Evolutionary conservation across 1,140 invertebrate genomes (phyloP).

Genomic region (Zophobas morio): DNA sequence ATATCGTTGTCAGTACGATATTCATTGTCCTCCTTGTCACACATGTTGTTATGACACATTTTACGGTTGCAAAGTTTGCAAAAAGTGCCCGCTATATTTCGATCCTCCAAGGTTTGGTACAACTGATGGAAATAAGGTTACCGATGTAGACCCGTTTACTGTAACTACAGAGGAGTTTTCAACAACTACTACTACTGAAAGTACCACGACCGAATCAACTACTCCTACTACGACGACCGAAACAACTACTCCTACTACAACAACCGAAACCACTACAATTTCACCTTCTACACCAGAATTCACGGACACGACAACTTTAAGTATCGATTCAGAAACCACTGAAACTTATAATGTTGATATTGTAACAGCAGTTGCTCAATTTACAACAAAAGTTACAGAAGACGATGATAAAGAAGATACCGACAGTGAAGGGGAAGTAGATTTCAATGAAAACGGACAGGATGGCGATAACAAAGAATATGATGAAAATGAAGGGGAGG

Average conservation of each 20-base stretch:
- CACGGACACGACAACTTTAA: not conserved
- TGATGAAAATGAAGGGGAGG: too few species aligned
- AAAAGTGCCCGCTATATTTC: not conserved
- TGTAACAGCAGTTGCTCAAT: too few species aligned
- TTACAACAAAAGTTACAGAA: too few species aligned
- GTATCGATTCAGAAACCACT: constrained; percentile 3
- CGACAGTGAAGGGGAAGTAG: too few species aligned
- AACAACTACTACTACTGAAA: not conserved
- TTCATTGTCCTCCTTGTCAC: constrained; percentile 8
- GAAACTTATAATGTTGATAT: not conserved
- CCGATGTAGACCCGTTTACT: too few species aligned
- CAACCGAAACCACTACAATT: not conserved
- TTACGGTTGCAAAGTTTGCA: not conserved
- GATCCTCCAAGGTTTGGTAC: not conserved
- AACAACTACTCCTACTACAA: constrained; percentile 2
- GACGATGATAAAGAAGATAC: too few species aligned
- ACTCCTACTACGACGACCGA: constrained; percentile 1
- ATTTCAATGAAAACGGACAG: too few species aligned
- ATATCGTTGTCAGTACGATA: not conserved
- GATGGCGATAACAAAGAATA: too few species aligned
- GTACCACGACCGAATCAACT: not conserved
- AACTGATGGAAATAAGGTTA: too few species aligned
- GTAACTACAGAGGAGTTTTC: too few species aligned
- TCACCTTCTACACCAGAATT: not conserved
- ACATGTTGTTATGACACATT: not conserved